A percentile compares a stretch with the other conserved stretches of the same genome.
Evolutionary conservation across 2,888 invertebrate species (phyloP).

Genomic region (Lydus trimaculatus): DNA sequence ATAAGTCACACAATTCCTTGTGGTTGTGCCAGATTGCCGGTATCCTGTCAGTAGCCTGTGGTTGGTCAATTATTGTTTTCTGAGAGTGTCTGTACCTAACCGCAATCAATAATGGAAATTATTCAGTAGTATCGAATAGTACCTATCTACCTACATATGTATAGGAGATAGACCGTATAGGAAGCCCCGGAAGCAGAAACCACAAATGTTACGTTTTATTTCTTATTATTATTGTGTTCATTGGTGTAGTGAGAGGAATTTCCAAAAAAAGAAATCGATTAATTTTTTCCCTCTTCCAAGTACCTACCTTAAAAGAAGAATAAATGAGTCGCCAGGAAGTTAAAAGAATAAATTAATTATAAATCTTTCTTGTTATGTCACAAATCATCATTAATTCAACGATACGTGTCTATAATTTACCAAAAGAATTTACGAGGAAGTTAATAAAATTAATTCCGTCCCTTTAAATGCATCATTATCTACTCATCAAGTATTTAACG

Average conservation of each 20-base stretch:
- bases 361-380: too few species aligned
- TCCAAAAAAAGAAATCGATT: constrained; percentile 20
- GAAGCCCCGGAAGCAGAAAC: constrained; percentile 28
- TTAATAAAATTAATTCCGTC: constrained; percentile 12
- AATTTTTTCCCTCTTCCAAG: constrained; percentile 10
- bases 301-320: too few species aligned
- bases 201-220: constrained; percentile 22
- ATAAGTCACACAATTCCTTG: constrained; percentile 38
- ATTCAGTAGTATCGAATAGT: too few species aligned
- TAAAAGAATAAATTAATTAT: too few species aligned
- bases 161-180: background rate
- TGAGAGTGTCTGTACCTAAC: constrained; percentile 41
- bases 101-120: constrained; percentile 46
- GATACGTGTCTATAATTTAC: background rate
- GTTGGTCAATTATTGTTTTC: constrained; percentile 43
- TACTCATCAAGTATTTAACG: constrained; percentile 23
- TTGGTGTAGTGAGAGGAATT: constrained; percentile 5
- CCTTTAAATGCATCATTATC: constrained; percentile 16
- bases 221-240: background rate
- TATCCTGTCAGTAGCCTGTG: constrained; percentile 49
- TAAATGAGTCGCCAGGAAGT: too few species aligned
- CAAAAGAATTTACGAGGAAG: constrained; percentile 25
- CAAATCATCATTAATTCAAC: background rate
- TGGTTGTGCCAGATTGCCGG: constrained; percentile 44
- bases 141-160: too few species aligned